Conservation (phyloP, 2,888 invertebrate genomes). For the Blomia tropicalis region DNA sequence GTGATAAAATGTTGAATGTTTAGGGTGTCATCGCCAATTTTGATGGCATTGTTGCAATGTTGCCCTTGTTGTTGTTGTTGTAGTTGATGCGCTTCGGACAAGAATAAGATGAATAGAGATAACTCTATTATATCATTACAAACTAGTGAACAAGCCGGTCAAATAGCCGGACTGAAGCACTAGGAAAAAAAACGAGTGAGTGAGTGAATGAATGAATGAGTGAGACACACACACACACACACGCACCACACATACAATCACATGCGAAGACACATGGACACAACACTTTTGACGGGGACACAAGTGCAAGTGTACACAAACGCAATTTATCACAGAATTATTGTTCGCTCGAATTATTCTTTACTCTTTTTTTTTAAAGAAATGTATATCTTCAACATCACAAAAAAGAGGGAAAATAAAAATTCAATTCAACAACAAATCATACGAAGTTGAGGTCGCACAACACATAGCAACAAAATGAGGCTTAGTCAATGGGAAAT, state of each 20-base stretch:
- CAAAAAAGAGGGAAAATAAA: too few species aligned
- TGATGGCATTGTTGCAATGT: neutral
- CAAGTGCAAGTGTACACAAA: too few species aligned
- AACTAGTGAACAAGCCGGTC: conserved; percentile 5
- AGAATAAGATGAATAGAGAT: neutral
- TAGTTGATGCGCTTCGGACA: neutral
- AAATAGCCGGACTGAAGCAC: neutral
- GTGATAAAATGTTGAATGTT: conserved; percentile 4
- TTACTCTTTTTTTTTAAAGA: too few species aligned
- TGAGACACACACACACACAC: neutral
- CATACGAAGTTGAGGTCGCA: too few species aligned
- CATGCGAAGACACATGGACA: too few species aligned
- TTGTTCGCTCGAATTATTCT: conserved; percentile 10
- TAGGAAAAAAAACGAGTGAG: neutral
- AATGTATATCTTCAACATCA: too few species aligned
- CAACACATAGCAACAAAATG: too few species aligned
- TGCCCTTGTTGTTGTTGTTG: neutral
- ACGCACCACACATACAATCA: neutral
- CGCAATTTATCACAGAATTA: conserved; percentile 15
- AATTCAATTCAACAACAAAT: too few species aligned
- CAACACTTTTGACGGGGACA: too few species aligned
- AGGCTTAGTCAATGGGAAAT: too few species aligned
- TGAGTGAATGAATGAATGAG: too few species aligned
- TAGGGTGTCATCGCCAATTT: too few species aligned
- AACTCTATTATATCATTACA: conserved; percentile 6